Evolutionary conservation across 2,113 vertebrate species (phyloP).

Genomic region (Pluvianellus socialis): DNA sequence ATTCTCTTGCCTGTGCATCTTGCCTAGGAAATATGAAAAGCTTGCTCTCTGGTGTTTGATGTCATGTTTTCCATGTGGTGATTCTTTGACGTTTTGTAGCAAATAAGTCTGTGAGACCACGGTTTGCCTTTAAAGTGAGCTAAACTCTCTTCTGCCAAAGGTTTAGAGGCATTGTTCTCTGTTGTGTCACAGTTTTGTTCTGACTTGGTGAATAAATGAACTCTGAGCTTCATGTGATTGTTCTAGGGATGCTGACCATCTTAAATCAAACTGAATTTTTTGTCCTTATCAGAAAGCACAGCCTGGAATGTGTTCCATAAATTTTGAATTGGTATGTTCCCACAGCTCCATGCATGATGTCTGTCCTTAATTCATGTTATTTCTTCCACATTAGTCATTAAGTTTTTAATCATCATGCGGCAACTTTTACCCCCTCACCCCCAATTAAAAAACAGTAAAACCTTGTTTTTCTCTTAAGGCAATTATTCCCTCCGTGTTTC

Average conservation of each 20-base stretch:
- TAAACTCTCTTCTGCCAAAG: background rate
- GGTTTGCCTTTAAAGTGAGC: background rate
- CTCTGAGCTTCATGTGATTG: background rate
- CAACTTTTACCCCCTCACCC: background rate
- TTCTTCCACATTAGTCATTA: background rate
- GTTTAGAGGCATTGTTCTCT: background rate
- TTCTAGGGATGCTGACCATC: background rate
- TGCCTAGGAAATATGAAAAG: background rate
- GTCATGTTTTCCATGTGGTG: background rate
- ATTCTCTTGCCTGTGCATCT: background rate
- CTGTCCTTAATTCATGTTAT: background rate
- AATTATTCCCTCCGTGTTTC: slow-evolving; percentile 20
- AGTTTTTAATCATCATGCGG: background rate
- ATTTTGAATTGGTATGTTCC: background rate
- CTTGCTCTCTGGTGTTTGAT: background rate
- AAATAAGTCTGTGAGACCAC: background rate
- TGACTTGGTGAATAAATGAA: background rate
- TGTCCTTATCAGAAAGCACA: background rate
- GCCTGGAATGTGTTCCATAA: background rate
- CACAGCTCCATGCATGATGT: background rate
- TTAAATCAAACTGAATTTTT: background rate
- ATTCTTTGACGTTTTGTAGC: background rate
- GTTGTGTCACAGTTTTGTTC: background rate
- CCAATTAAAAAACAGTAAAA: background rate
- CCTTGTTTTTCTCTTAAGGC: background rate